A percentile compares a stretch with the other conserved stretches of the same genome.
These are phyloP conservation scores for Connochaetes taurinus DNA, from an alignment of 2,113 vertebrate genomes.

Conservation along the genomic window DNA sequence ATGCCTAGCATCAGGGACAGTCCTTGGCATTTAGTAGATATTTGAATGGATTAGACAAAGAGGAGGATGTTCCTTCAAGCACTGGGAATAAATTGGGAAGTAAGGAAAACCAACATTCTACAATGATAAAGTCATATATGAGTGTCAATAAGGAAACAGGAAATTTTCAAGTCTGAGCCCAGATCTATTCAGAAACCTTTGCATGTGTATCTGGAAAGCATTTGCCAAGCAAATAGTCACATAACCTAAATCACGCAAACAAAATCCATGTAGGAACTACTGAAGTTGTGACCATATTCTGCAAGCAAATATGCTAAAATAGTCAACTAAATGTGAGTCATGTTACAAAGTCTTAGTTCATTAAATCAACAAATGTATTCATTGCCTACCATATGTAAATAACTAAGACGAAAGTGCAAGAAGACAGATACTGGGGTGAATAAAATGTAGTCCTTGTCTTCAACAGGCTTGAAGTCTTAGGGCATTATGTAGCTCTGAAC, in stretches of 20 bases:
- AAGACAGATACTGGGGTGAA: neutral
- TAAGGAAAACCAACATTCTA: neutral
- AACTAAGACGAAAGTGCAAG: neutral
- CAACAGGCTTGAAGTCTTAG: neutral
- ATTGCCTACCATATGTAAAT: neutral
- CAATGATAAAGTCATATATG: neutral
- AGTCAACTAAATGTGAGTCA: neutral
- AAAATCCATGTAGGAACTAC: constrained; percentile 25
- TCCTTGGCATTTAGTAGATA: neutral
- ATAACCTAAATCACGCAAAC: constrained; percentile 22
- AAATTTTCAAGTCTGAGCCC: constrained; percentile 21
- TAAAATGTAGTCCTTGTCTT: neutral
- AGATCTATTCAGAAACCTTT: constrained; percentile 29
- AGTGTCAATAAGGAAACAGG: constrained; percentile 36
- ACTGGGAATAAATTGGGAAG: constrained; percentile 17
- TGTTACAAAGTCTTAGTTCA: constrained; percentile 9
- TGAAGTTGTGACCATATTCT: neutral
- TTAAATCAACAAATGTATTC: constrained; percentile 25
- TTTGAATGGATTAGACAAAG: neutral
- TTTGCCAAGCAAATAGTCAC: constrained; percentile 42
- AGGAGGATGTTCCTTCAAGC: neutral
- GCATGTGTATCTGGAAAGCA: constrained; percentile 1
- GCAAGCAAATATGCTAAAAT: constrained; percentile 26
- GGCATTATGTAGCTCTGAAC: neutral
- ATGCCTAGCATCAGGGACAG: neutral